These are phyloP conservation scores for Halisarca cf. caerulea DNA, from an alignment of 37 sponge, comb jelly and placozoan species.

Conservation along the genomic window DNA sequence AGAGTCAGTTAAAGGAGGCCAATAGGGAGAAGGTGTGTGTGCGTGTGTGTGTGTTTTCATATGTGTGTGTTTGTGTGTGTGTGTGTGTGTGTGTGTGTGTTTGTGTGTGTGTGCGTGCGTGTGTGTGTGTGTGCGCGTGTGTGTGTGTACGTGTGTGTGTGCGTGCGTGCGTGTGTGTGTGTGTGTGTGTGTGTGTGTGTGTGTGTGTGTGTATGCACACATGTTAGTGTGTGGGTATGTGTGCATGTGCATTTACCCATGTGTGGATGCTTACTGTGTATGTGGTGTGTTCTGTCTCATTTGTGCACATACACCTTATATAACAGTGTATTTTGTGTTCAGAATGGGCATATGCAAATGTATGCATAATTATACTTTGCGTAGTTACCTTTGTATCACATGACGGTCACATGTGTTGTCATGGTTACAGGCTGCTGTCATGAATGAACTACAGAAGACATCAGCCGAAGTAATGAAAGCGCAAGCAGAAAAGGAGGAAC, in stretches of 20 bases:
- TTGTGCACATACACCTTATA: too few relatives aligned
- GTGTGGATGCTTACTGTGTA: neutral
- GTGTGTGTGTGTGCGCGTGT: neutral
- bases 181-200: neutral
- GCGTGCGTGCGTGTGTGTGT: neutral
- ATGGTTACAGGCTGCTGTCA: slow-evolving; percentile 9
- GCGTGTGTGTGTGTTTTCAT: neutral
- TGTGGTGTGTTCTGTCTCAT: too few relatives aligned
- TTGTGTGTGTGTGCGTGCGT: neutral
- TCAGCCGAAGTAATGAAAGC: neutral
- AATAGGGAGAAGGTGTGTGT: slow-evolving; percentile 11
- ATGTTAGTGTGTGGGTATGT: neutral
- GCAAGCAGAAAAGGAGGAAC: neutral
- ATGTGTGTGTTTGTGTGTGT: slow-evolving; percentile 3
- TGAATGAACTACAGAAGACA: slow-evolving; percentile 34
- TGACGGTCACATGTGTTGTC: neutral
- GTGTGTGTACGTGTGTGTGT: slow-evolving; percentile 1
- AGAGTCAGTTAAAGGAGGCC: slow-evolving; percentile 20
- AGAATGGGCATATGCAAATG: too few relatives aligned
- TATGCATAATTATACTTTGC: too few relatives aligned
- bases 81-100: slow-evolving; percentile 5
- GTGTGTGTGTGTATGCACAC: neutral
- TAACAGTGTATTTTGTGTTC: too few relatives aligned
- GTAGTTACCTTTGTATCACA: neutral
- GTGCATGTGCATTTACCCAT: neutral